Evolutionary conservation across 2,797 vertebrate genomes (phyloP).

Genomic region (Sphenodon punctatus): DNA sequence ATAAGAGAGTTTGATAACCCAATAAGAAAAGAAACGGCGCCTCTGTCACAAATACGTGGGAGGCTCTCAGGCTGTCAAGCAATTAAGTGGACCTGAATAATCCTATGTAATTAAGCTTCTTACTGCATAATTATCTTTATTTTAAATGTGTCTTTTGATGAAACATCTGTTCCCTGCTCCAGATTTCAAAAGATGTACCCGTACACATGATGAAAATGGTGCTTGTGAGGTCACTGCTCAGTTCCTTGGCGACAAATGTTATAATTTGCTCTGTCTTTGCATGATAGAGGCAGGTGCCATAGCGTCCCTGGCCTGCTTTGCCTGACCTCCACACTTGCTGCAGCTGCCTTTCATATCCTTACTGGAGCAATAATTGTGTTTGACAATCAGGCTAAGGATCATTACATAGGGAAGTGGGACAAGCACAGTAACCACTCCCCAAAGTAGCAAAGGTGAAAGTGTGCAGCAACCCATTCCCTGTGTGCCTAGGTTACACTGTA

Average conservation of each 20-base stretch:
- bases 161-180: conserved; percentile 81
- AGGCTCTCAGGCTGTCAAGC: conserved; percentile 74
- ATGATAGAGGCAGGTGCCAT: conserved; percentile 74
- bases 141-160: conserved; percentile 83
- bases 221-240: conserved; percentile 57
- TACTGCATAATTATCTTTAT: conserved; percentile 83
- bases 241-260: conserved; percentile 70
- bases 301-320: not conserved
- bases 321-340: conserved; percentile 57
- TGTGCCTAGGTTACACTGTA: not conserved
- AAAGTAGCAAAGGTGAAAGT: not conserved
- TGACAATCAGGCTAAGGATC: conserved; percentile 30
- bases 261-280: conserved; percentile 70
- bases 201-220: conserved; percentile 60
- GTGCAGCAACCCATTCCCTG: not conserved
- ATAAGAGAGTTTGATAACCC: conserved; percentile 62
- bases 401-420: not conserved
- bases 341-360: conserved; percentile 67
- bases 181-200: conserved; percentile 77
- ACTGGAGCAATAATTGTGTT: conserved; percentile 50
- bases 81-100: conserved; percentile 84
- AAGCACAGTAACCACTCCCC: not conserved
- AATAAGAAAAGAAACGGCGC: conserved; percentile 59
- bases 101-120: conserved; percentile 81
- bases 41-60: conserved; percentile 66